phyloP scores from a whole-genome alignment of 2,888 invertebrate genomes.

The Byasa hedistus region DNA sequence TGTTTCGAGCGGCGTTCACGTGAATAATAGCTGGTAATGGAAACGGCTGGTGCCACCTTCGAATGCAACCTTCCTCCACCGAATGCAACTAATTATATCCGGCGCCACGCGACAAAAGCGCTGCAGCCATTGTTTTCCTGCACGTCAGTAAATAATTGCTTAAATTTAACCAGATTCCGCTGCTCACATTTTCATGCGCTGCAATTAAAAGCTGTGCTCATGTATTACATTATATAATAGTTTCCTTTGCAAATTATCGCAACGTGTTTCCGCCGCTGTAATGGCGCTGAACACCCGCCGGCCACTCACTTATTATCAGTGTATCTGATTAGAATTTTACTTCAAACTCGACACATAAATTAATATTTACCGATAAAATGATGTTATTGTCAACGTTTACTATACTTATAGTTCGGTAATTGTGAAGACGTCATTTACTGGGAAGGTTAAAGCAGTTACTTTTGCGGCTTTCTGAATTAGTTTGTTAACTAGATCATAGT shows the following conservation, averaged over 20 bases:
- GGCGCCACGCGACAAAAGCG: constrained; percentile 20
- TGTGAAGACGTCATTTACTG: no score
- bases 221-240: no score
- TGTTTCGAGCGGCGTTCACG: constrained; percentile 5
- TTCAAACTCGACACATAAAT: neutral
- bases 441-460: no score
- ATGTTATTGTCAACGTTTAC: neutral
- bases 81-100: constrained; percentile 15
- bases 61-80: neutral
- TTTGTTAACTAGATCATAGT: no score
- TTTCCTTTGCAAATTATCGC: no score
- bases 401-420: neutral
- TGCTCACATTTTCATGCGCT: neutral
- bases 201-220: neutral
- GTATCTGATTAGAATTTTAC: no score
- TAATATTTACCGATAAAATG: no score
- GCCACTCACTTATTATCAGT: no score
- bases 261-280: no score
- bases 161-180: constrained; percentile 21
- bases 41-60: constrained; percentile 15
- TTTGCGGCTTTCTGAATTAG: no score
- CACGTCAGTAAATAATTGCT: constrained; percentile 24
- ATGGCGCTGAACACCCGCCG: no score
- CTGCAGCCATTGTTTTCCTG: constrained; percentile 12
- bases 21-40: constrained; percentile 14